Evolutionary conservation across 2,113 vertebrate genomes (phyloP), one percentile per base, ranked within the genome.

Genomic region (Tragelaphus strepsiceros): DNA sequence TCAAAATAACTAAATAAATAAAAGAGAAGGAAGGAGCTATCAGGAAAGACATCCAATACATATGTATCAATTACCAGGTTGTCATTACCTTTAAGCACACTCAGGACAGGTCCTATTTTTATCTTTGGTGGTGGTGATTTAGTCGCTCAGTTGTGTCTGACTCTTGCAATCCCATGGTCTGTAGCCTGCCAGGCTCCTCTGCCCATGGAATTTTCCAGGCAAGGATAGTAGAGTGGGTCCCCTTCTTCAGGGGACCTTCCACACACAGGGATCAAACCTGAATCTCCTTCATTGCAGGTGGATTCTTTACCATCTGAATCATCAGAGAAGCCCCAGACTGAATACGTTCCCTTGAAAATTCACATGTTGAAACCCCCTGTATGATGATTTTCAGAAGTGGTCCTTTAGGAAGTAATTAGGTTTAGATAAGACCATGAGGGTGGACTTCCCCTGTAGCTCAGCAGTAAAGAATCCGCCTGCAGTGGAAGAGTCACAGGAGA

Each of bases 81-180:
- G 32, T 62, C 35, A 26, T 58, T 56, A 43, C 7, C 53, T 95
- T 35, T 84, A 62, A 28, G 80, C 54, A 21, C 54, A 2, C 24
- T 59, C 43, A 46, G 32, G 49, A 39, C 4, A 17, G 58, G 7
- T 19, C 17, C 46, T 59, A 4, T n/a, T 51, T 64, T 43, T 17
- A 59, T 13, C 5, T 94, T 85, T 3, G n/a, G 35, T 24, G 21
- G 67, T 26, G 58, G 39, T 64, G n/a, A 77, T 77, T 77, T 22
- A 17, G 7, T 22, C 6, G 0, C 17, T n/a, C 26, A 77, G 1
- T 43, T 6, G 0, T 43, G 39, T 77, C 39, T 77, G 22, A 15
- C 12, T 77, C 71, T 77, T 26, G 12, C 12, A 43, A 77, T 43
- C 7, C 71, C 39, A 15, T 43, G 12, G 22, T 26, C 71, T 77